These are phyloP conservation scores for Brachylomia viminalis DNA, from an alignment of 2,888 invertebrate genomes.

Conservation along the genomic window DNA sequence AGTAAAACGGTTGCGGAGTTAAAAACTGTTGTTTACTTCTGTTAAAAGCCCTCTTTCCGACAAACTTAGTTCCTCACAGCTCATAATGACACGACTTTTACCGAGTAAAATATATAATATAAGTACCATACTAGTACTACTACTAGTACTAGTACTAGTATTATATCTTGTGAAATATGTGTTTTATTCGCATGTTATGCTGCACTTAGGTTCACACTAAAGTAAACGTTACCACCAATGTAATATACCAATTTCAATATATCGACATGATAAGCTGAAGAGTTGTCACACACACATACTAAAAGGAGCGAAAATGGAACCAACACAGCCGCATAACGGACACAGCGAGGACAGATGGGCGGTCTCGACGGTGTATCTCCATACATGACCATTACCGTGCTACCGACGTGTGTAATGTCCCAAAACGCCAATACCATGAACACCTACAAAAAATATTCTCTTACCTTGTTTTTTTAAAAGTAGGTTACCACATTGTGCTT, in stretches of 20 bases:
- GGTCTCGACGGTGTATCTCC: slow-evolving; percentile 53
- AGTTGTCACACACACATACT: slow-evolving; percentile 7
- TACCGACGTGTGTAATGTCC: slow-evolving; percentile 65
- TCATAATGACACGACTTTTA: slow-evolving; percentile 45
- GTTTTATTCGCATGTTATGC: neutral
- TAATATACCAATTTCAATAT: slow-evolving; percentile 7
- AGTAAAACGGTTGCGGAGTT: slow-evolving; percentile 55
- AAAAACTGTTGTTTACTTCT: slow-evolving; percentile 62
- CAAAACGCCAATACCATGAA: slow-evolving; percentile 63
- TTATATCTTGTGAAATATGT: neutral
- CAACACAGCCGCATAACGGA: slow-evolving; percentile 23
- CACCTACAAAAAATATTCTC: slow-evolving; percentile 49
- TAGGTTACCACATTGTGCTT: neutral
- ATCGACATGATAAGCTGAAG: neutral
- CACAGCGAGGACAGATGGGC: slow-evolving; percentile 48
- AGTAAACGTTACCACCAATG: neutral
- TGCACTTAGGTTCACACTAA: neutral
- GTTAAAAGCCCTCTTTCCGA: slow-evolving; percentile 40
- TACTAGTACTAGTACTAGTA: no score
- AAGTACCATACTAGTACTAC: neutral
- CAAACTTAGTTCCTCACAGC: slow-evolving; percentile 35
- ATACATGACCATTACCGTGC: slow-evolving; percentile 65
- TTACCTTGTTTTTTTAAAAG: slow-evolving; percentile 33
- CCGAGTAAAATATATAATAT: slow-evolving; percentile 23
- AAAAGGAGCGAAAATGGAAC: slow-evolving; percentile 17